Conservation (phyloP, 2,113 vertebrate species). For the Microtus oregoni region DNA sequence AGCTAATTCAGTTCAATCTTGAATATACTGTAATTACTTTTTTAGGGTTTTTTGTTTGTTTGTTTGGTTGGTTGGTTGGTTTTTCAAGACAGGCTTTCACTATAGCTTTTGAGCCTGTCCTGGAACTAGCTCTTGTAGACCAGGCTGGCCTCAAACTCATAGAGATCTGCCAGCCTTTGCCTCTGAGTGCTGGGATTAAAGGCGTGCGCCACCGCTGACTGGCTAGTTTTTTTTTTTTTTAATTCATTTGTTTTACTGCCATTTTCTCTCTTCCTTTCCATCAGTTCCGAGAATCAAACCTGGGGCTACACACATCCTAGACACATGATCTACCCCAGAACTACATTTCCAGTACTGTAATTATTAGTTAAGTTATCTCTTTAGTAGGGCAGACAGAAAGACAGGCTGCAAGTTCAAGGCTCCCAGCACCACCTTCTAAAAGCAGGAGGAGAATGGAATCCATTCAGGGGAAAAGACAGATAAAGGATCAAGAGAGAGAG, state of each 20-base stretch:
- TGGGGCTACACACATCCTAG: neutral
- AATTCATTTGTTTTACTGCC: neutral
- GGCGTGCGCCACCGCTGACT: rapidly evolving
- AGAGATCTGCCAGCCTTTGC: too few relatives aligned
- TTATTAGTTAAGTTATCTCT: neutral
- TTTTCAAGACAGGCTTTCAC: neutral
- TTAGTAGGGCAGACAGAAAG: neutral
- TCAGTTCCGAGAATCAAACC: neutral
- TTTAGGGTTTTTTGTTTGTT: too few relatives aligned
- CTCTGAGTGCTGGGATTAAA: too few relatives aligned
- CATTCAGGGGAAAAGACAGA: neutral
- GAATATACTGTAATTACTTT: too few relatives aligned
- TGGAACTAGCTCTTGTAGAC: too few relatives aligned
- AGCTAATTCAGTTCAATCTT: neutral
- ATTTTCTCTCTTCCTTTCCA: neutral
- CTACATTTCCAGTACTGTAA: neutral
- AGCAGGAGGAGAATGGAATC: neutral
- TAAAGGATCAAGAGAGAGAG: neutral
- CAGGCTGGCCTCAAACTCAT: too few relatives aligned
- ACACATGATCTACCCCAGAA: neutral
- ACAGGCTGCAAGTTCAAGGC: neutral
- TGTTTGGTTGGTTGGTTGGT: neutral
- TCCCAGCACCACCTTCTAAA: neutral
- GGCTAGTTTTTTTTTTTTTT: neutral
- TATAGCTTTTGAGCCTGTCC: too few relatives aligned